phyloP scores from a whole-genome alignment of 35 echinoderm and acorn worm genomes.

The Stichopus chloronotus region DNA sequence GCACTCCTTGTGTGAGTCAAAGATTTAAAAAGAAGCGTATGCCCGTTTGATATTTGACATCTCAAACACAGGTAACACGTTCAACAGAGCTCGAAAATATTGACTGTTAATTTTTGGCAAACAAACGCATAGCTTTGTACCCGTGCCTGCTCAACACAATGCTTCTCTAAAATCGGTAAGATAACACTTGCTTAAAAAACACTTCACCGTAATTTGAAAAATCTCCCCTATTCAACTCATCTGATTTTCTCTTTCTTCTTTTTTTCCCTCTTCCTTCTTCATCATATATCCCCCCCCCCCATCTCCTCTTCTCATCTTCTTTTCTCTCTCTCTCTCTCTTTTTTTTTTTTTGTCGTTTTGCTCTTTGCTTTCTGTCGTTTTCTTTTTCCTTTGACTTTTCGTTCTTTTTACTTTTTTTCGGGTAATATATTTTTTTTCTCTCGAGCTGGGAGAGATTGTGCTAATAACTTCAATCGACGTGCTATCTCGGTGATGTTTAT shows the following conservation, averaged over 20 bases:
- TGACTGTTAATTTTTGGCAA: constrained; percentile 36
- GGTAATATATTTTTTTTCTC: no score
- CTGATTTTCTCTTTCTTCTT: neutral
- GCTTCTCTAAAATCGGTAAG: constrained; percentile 30
- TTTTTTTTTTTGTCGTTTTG: neutral
- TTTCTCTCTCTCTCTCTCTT: neutral
- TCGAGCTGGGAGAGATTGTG: constrained; percentile 4
- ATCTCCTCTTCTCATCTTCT: no score
- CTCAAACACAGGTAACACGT: constrained; percentile 5
- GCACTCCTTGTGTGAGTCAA: neutral
- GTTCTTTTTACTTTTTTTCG: neutral
- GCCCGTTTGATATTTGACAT: constrained; percentile 22
- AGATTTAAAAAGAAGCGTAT: neutral
- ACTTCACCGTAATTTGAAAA: constrained; percentile 38
- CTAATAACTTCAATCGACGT: constrained; percentile 39
- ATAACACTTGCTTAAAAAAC: constrained; percentile 50
- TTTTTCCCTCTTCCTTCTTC: neutral
- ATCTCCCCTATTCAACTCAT: constrained; percentile 40
- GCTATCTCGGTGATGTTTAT: constrained; percentile 43
- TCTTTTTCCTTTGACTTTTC: neutral
- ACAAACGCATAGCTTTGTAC: constrained; percentile 42
- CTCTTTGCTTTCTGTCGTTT: neutral
- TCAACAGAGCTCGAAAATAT: neutral
- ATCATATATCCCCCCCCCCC: constrained; percentile 14
- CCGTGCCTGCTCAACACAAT: constrained; percentile 3